phyloP scores from a whole-genome alignment of 2,113 vertebrate genomes.

The Crotalus tigris region DNA sequence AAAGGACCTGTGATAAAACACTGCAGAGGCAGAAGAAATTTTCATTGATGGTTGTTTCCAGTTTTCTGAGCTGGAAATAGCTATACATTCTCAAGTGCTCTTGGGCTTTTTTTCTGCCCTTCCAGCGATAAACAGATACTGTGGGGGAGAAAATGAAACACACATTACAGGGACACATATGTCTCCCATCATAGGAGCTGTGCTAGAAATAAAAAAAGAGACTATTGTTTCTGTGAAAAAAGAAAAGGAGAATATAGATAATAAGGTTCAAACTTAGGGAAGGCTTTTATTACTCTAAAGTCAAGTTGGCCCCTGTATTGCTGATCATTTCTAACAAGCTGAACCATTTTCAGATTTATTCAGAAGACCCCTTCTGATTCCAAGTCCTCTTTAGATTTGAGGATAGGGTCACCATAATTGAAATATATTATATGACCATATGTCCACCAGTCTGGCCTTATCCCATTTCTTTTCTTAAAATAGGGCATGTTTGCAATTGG shows the following conservation, averaged over 20 bases:
- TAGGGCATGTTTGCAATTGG: no score
- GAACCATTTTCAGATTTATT: no score
- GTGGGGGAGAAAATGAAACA: not conserved
- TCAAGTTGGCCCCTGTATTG: not conserved
- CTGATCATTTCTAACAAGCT: no score
- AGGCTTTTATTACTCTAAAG: not conserved
- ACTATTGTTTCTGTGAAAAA: not conserved
- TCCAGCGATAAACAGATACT: not conserved
- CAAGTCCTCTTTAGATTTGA: no score
- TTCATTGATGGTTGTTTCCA: conserved; percentile 54
- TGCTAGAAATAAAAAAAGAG: not conserved
- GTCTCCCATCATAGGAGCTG: not conserved
- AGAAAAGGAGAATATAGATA: not conserved
- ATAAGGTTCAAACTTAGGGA: not conserved
- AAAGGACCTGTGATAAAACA: conserved; percentile 48
- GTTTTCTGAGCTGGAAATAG: conserved; percentile 54
- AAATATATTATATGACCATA: no score
- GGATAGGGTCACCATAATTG: no score
- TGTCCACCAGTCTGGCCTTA: no score
- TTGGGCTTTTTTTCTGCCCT: conserved; percentile 22
- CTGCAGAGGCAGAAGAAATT: conserved; percentile 46
- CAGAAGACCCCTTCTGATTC: no score
- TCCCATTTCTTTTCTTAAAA: no score
- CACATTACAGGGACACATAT: not conserved
- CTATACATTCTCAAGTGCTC: conserved; percentile 35